Evolutionary conservation across 2,113 vertebrate genomes (phyloP), one percentile per base, ranked within the genome.

Genomic region (Brienomyrus brachyistius): DNA sequence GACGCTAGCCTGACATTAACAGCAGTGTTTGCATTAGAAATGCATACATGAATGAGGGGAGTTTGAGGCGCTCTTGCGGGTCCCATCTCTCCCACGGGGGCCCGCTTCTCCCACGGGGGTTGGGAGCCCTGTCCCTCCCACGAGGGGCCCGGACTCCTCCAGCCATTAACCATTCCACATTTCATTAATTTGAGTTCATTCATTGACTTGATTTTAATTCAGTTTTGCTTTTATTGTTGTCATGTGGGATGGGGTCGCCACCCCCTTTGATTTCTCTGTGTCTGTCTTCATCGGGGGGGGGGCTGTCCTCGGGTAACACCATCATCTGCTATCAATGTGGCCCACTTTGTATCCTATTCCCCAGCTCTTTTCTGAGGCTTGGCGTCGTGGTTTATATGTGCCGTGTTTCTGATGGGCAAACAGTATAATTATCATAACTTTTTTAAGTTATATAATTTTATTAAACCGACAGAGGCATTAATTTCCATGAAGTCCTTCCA

Each of bases 401-500:
- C 92, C 90, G 91, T 86, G 90, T 90, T 54, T 90, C 89, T 92
- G 88, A 91, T 90, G 92, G 92, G 91, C 91, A 90, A 91, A 89
- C 88, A 90, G 83, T 91, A 92, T 92, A 92, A 92, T 92, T 93
- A 91, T 92, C 90, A 94, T 93, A 91, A 93, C 91, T 91, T 89
- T 90, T 6, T 86, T 80, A 86, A 48, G 77, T 77, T 90, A 59
- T 91, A 52, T 83, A 43, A 87, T 90, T 94, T 95, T 94, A 95
- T 95, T 93, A 92, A 92, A 95, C 93, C 94, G 94, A 95, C 95
- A 95, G 95, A 95, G 95, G 91, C 91, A 90, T 93, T 94, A 94
- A 93, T 96, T 97, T 96, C 95, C 93, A 92, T 94, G 93, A 95
- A 95, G 93, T 93, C 94, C 91, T 94, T 95, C 94, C 95, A 95